These are phyloP conservation scores for Chloroceryle amazona DNA, from an alignment of 2,797 vertebrate genomes.

Conservation along the genomic window DNA sequence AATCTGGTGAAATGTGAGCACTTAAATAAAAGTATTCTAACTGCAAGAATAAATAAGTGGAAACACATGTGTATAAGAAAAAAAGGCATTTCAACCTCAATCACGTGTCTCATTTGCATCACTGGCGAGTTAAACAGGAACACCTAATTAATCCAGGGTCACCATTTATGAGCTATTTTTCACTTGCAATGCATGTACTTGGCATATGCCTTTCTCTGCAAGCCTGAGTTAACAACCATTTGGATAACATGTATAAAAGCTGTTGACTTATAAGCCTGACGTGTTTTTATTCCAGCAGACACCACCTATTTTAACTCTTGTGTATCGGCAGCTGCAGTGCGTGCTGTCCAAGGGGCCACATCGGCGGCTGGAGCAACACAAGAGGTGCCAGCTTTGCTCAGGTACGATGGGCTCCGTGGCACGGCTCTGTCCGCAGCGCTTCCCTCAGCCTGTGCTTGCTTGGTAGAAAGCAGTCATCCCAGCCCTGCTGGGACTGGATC, in stretches of 20 bases:
- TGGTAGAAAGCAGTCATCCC: not conserved
- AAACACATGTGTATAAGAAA: not conserved
- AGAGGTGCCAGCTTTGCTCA: constrained; percentile 40
- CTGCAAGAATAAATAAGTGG: not conserved
- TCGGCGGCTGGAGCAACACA: not conserved
- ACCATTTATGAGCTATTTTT: not conserved
- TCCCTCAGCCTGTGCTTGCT: rapidly evolving
- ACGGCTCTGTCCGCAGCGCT: rapidly evolving
- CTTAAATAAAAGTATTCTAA: not conserved
- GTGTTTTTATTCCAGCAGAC: not conserved
- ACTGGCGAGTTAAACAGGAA: not conserved
- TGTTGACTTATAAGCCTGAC: not conserved
- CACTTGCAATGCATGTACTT: not conserved
- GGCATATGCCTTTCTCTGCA: not conserved
- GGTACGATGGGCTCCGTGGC: not conserved
- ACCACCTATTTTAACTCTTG: not conserved
- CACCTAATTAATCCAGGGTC: not conserved
- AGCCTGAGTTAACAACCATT: not conserved
- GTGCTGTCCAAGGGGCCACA: constrained; percentile 18
- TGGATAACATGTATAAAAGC: not conserved
- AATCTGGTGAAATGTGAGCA: not conserved
- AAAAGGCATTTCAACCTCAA: not conserved
- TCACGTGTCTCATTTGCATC: not conserved
- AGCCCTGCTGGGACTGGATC: not conserved
- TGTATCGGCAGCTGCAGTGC: constrained; percentile 25